Conservation (phyloP, 2,797 vertebrate genomes). For the Aulostomus chinensis region DNA sequence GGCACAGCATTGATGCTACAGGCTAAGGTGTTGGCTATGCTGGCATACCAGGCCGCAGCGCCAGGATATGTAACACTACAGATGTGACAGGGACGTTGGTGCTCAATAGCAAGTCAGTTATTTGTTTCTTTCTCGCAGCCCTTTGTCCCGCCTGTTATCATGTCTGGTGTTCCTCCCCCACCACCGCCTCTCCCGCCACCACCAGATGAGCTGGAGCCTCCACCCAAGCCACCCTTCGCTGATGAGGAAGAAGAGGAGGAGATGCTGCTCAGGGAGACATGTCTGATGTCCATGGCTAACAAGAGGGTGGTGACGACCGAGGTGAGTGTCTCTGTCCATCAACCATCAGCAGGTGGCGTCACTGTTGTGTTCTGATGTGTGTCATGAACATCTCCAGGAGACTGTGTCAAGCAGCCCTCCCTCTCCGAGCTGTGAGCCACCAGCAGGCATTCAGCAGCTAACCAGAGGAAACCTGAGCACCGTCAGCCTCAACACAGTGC, state of each 20-base stretch:
- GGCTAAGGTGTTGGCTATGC: too few species aligned
- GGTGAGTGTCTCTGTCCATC: too few species aligned
- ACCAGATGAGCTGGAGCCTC: constrained; percentile 89
- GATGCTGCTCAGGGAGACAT: constrained; percentile 95
- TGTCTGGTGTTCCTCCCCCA: constrained; percentile 69
- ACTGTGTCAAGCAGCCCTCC: constrained; percentile 83
- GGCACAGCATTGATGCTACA: too few species aligned
- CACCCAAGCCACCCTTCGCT: constrained; percentile 95
- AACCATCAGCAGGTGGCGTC: too few species aligned
- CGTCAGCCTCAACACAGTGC: constrained; percentile 86
- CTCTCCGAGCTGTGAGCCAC: constrained; percentile 77
- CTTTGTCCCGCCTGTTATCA: constrained; percentile 71
- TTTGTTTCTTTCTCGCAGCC: constrained; percentile 69
- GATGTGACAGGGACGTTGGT: too few species aligned
- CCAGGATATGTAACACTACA: too few species aligned
- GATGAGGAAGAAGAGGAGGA: constrained; percentile 98
- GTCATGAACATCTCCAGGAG: constrained; percentile 68
- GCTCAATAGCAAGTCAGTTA: too few species aligned
- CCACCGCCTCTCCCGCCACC: constrained; percentile 90
- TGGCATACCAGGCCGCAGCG: too few species aligned
- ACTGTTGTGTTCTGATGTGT: background rate
- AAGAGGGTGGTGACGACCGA: constrained; percentile 85
- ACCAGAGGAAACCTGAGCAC: constrained; percentile 84
- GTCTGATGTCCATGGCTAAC: constrained; percentile 92
- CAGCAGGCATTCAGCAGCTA: constrained; percentile 64